Evolutionary conservation across 2,113 vertebrate species (phyloP).

Genomic region (Rafetus swinhoei): DNA sequence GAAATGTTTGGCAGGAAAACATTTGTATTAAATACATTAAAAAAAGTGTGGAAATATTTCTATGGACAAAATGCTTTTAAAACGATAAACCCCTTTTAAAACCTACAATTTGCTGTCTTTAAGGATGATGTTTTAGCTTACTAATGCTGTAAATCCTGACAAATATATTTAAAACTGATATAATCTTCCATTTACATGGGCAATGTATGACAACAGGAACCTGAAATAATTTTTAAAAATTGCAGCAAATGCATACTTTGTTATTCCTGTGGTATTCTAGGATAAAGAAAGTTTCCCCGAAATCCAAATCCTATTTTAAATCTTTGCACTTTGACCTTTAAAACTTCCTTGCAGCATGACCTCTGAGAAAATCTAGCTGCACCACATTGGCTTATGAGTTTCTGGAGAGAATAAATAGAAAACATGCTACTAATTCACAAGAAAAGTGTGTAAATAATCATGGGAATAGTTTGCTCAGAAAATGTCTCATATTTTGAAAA

Average conservation of each 20-base stretch:
- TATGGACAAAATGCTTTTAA: too few species aligned
- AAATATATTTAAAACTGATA: background rate
- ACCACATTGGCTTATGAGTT: background rate
- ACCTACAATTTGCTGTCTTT: background rate
- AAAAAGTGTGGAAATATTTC: too few species aligned
- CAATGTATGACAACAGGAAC: background rate
- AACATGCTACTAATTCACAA: rapidly evolving
- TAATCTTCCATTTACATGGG: background rate
- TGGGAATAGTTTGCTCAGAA: background rate
- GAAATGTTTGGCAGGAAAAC: background rate
- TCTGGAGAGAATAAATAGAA: background rate
- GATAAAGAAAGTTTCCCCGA: background rate
- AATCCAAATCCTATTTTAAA: background rate
- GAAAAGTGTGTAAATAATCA: background rate
- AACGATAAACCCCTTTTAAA: background rate
- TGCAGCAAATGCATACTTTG: background rate
- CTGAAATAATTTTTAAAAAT: background rate
- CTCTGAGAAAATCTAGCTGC: background rate
- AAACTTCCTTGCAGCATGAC: background rate
- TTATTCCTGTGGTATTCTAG: background rate
- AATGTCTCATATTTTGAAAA: background rate
- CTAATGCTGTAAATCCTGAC: background rate
- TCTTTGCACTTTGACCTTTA: background rate
- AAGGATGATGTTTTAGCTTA: background rate
- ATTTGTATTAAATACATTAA: too few species aligned